Percentiles rank a stretch among this genome's conserved stretches.
Conservation (phyloP, 2,888 invertebrate genomes). For the Scaptomyza cyrtandrae region DNA sequence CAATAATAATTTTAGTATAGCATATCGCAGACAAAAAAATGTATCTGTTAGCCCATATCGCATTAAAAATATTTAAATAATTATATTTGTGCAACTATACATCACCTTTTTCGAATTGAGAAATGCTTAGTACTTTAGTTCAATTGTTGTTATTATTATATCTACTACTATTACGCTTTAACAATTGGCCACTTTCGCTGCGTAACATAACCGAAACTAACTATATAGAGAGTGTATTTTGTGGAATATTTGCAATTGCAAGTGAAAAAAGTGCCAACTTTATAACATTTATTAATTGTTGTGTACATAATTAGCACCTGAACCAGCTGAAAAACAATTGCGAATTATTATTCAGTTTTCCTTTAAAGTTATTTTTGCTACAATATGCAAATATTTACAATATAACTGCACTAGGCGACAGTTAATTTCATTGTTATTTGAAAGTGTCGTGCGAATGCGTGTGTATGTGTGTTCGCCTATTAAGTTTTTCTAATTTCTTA, state of each 20-base stretch:
- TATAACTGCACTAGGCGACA: conserved; percentile 8
- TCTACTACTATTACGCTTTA: background rate
- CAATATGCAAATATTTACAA: conserved; percentile 43
- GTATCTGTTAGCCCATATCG: too few relatives aligned
- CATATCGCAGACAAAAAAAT: too few relatives aligned
- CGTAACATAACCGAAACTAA: background rate
- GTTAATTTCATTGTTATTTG: conserved; percentile 12
- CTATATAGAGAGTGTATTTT: background rate
- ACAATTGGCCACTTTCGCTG: conserved; percentile 6
- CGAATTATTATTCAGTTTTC: background rate
- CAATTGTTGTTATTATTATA: too few relatives aligned
- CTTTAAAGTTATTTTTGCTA: conserved; percentile 1
- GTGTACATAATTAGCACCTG: conserved; percentile 57
- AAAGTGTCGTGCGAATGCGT: conserved; percentile 18
- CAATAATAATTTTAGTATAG: too few relatives aligned
- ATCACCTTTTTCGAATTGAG: background rate
- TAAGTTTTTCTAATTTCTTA: conserved; percentile 1
- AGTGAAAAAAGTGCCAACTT: conserved; percentile 45
- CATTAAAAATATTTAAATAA: too few relatives aligned
- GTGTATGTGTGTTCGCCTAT: background rate
- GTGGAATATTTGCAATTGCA: conserved; percentile 9
- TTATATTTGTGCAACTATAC: too few relatives aligned
- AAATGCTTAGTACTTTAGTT: background rate
- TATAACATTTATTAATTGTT: conserved; percentile 39
- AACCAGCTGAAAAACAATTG: conserved; percentile 38